These are phyloP conservation scores for Tiaroga cobitis DNA, from an alignment of 2,797 vertebrate genomes.

Conservation along the genomic window DNA sequence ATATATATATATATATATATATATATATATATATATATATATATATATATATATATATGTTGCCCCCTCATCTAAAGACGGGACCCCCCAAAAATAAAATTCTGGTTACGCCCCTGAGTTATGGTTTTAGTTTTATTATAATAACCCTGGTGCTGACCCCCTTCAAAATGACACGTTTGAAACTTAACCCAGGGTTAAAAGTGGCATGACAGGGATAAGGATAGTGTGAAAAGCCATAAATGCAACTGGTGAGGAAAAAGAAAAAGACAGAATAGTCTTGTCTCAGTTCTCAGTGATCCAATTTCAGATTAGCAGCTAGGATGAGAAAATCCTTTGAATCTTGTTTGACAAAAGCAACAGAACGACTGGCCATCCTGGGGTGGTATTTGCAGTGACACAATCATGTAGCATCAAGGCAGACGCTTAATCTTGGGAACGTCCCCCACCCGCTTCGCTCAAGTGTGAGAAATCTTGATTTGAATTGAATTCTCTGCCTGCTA, in stretches of 20 bases:
- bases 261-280: conserved; percentile 19
- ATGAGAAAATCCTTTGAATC: conserved; percentile 53
- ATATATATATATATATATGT: no score
- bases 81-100: no score
- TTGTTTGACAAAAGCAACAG: conserved; percentile 49
- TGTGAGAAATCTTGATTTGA: conserved; percentile 17
- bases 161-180: not conserved
- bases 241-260: no score
- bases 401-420: conserved; percentile 14
- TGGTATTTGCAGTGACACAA: conserved; percentile 42
- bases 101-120: no score
- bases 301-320: conserved; percentile 53
- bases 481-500: conserved; percentile 30
- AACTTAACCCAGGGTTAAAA: conserved; percentile 26
- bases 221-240: conserved; percentile 18
- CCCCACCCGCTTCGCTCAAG: conserved; percentile 22
- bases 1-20: no score
- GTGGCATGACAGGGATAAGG: not conserved
- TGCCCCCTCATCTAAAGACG: no score
- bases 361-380: conserved; percentile 39
- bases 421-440: conserved; percentile 41
- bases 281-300: conserved; percentile 48
- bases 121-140: not conserved
- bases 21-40: no score
- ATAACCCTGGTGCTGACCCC: not conserved